Percentiles rank a stretch among this genome's conserved stretches.
Conservation (phyloP, 2,888 invertebrate genomes). For the Coleophora flavipennella region DNA sequence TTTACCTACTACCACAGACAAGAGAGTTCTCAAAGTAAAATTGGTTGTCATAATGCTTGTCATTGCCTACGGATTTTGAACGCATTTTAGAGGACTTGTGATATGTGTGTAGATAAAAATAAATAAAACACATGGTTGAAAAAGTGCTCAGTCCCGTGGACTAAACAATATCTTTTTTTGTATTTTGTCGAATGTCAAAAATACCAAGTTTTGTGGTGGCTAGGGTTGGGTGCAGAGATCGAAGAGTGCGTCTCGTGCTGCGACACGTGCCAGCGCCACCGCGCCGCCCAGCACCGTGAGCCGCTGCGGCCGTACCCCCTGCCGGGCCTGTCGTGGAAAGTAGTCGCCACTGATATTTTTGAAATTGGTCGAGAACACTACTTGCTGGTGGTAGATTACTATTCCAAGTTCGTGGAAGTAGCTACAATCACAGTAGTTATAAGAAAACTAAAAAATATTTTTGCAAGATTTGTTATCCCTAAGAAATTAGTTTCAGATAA, state of each 20-base stretch:
- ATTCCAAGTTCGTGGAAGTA: constrained; percentile 6
- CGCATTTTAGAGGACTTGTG: too few relatives aligned
- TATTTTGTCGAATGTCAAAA: too few relatives aligned
- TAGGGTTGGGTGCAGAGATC: constrained; percentile 8
- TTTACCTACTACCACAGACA: too few relatives aligned
- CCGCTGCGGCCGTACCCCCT: constrained; percentile 4
- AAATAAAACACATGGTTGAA: too few relatives aligned
- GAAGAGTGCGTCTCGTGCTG: constrained; percentile 3
- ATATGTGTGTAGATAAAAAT: too few relatives aligned
- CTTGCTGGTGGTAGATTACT: constrained; percentile 7
- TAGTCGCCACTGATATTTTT: constrained; percentile 6
- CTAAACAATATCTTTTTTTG: too few relatives aligned
- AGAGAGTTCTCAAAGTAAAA: too few relatives aligned
- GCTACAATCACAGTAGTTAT: neutral
- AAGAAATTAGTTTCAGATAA: constrained; percentile 4
- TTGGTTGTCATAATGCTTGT: too few relatives aligned
- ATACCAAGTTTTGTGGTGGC: too few relatives aligned
- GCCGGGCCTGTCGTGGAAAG: constrained; percentile 4
- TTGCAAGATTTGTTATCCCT: constrained; percentile 5
- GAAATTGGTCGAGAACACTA: constrained; percentile 4
- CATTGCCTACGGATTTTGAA: too few relatives aligned
- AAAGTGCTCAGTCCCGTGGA: too few relatives aligned
- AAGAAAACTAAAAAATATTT: constrained; percentile 6
- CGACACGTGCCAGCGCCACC: constrained; percentile 4
- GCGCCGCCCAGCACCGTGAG: constrained; percentile 6